Conservation (phyloP, 2,888 invertebrate species). For the Patella ulyssiponensis region DNA sequence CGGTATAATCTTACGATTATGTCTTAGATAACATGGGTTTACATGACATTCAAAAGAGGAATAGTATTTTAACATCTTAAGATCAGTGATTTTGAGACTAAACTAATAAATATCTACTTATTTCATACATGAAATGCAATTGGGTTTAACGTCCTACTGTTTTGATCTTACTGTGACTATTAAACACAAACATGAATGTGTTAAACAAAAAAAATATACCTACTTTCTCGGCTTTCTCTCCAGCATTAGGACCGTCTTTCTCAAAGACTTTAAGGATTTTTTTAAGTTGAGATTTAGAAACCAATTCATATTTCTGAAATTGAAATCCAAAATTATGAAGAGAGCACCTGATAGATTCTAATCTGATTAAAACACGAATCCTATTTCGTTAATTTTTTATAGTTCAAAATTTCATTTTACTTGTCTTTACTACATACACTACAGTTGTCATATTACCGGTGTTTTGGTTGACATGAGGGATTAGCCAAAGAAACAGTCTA, state of each 20-base stretch:
- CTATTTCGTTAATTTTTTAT: too few species aligned
- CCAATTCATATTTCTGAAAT: slow-evolving; percentile 81
- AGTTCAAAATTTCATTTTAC: too few species aligned
- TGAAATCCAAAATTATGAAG: slow-evolving; percentile 6
- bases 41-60: neutral
- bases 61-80: too few species aligned
- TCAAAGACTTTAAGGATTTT: slow-evolving; percentile 91
- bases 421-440: neutral
- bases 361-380: too few species aligned
- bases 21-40: neutral
- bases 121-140: too few species aligned
- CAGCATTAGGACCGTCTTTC: slow-evolving; percentile 85
- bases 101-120: neutral
- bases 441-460: too few species aligned
- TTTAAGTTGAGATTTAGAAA: slow-evolving; percentile 93
- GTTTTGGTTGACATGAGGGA: too few species aligned
- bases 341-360: too few species aligned
- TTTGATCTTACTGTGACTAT: too few species aligned
- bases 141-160: too few species aligned
- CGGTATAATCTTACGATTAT: slow-evolving; percentile 14
- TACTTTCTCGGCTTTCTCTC: slow-evolving; percentile 85
- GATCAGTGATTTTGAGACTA: too few species aligned
- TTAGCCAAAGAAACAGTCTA: too few species aligned
- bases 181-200: neutral
- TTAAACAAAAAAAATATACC: slow-evolving; percentile 65